Conservation (phyloP, 1,140 invertebrate species). For the Tetramorium simillimum region DNA sequence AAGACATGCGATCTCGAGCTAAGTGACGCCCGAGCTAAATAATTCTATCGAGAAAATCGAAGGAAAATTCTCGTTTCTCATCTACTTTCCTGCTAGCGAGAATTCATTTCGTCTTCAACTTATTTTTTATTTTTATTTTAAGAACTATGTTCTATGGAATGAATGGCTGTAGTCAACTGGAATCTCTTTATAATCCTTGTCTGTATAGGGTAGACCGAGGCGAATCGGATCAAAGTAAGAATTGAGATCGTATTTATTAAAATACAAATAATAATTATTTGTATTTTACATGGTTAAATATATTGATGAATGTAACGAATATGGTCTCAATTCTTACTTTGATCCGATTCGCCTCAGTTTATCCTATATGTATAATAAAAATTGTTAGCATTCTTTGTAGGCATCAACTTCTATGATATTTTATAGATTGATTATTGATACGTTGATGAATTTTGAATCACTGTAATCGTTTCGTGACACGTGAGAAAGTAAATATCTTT, state of each 20-base stretch:
- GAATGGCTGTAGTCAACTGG: not conserved
- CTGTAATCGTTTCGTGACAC: not conserved
- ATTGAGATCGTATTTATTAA: too few relatives aligned
- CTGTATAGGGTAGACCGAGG: too few relatives aligned
- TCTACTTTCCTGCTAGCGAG: not conserved
- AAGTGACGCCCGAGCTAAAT: not conserved
- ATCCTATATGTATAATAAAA: not conserved
- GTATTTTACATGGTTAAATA: too few relatives aligned
- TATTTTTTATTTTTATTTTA: not conserved
- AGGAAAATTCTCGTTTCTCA: not conserved
- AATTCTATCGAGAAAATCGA: conserved; percentile 13
- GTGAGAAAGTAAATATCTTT: not conserved
- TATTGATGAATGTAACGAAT: too few relatives aligned
- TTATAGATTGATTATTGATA: not conserved
- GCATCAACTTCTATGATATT: not conserved
- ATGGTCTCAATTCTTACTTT: too few relatives aligned
- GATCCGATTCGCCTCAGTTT: too few relatives aligned
- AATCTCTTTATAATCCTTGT: not conserved
- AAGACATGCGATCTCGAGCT: not conserved
- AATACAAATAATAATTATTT: too few relatives aligned
- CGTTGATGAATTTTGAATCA: not conserved
- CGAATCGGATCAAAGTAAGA: too few relatives aligned
- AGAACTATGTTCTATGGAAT: not conserved
- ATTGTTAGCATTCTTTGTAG: not conserved
- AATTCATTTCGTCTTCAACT: conserved; percentile 1